A percentile compares a stretch with the other conserved stretches of the same genome.
Conservation (phyloP, 1,140 invertebrate species). For the Cryptotermes secundus region DNA sequence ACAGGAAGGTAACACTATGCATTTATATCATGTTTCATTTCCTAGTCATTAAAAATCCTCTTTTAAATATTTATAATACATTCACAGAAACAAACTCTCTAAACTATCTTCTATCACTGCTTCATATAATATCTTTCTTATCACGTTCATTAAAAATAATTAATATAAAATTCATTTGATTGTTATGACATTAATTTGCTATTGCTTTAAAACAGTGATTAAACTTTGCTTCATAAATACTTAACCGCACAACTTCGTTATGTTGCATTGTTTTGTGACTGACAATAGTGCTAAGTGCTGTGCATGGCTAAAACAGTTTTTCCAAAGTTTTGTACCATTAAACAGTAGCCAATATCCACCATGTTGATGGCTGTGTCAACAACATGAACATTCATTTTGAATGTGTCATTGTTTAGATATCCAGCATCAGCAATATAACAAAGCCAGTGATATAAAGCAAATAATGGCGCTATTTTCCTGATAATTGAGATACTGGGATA, state of each 20-base stretch:
- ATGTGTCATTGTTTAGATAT: background rate
- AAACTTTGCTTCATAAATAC: background rate
- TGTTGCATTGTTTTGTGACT: background rate
- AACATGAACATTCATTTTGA: background rate
- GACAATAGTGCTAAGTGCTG: background rate
- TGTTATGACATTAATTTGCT: background rate
- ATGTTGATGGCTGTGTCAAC: background rate
- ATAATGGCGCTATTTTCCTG: slow-evolving; percentile 27
- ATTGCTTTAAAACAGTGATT: background rate
- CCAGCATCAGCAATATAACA: background rate
- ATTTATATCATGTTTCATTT: background rate
- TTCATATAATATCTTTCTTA: background rate
- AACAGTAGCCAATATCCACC: background rate
- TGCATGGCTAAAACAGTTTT: background rate
- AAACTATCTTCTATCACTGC: background rate
- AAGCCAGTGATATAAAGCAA: background rate
- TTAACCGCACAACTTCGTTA: background rate
- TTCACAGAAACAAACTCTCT: background rate
- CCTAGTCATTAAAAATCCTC: background rate
- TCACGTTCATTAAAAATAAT: slow-evolving; percentile 6
- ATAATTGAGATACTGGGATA: slow-evolving; percentile 7
- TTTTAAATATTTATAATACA: slow-evolving; percentile 6
- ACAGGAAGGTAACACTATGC: background rate
- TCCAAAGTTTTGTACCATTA: background rate
- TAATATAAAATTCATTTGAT: slow-evolving; percentile 2